Base-by-base conservation (phyloP, 2,797 vertebrate genomes). In the Protonibea diacanthus region DNA sequence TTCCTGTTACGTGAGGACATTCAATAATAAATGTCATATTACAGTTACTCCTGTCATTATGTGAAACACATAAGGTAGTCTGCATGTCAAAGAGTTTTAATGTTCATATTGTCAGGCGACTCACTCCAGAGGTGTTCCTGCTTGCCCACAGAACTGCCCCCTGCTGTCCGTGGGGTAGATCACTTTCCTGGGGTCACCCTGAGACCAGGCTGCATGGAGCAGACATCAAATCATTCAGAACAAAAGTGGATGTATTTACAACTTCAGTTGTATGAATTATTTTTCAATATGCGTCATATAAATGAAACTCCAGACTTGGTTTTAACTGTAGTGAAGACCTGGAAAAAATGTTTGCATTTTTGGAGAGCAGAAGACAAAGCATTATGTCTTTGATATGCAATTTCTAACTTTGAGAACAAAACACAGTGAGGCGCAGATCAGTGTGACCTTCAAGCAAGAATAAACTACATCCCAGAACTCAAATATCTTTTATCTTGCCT, bases 181-280 rank as follows among this genome's bases (percentile, higher is more conserved):
- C 75, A 98, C 96, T 83, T 99, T 98, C 70, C 97, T 96, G 52
- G 98, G 97, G 86, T 99, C 97, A 9, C 98, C 98, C 10, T 99
- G 96, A n/a, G 96, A 97, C 98, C 98, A 99, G 57, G 98, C 98
- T 99, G 92, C 4, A 76, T 2, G 25, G 18, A 55, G 17, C 70
- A 38, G 3, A 47, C 33, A 11, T 29, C 2, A 57, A 40, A 69
- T 38, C 1, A 68, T n/a, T 71, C 9, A 89, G 38, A 72, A 68
- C 51, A 60, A 65, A 61, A 20, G 25, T 3, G 4, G 9, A 67
- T 15, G 33, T 38, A 38, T 38, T 38, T 38, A 7, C 29, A 33
- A 7, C 8, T 33, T 33, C 29, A 33, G 5, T 6, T 56, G 51
- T 21, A 29, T 45, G 4, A 45, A n/a, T 56, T 21, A 44, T 44